A percentile compares a stretch with the other conserved stretches of the same genome.
Evolutionary conservation across 2,797 vertebrate genomes (phyloP).

Genomic region (Catostomus latipinnis): DNA sequence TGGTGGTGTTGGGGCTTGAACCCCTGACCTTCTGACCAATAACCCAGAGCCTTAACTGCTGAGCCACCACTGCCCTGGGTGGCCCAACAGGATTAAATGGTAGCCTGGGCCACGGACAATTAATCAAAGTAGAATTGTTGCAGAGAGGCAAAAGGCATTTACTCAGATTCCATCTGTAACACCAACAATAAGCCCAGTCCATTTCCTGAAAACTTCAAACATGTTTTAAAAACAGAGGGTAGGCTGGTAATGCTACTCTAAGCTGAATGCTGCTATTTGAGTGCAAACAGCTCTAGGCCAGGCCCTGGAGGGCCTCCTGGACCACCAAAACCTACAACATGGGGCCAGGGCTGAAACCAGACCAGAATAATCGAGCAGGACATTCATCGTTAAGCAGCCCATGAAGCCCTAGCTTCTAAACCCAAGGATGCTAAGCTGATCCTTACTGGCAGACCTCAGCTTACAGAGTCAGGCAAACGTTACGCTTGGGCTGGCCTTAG

Average conservation of each 20-base stretch:
- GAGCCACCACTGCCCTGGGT: not conserved
- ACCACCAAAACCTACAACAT: constrained; percentile 29
- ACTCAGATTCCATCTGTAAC: constrained; percentile 38
- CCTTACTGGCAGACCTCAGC: not conserved
- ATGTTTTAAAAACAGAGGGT: constrained; percentile 47
- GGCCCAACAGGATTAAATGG: constrained; percentile 48
- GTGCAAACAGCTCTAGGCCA: constrained; percentile 51
- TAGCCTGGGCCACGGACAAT: constrained; percentile 51
- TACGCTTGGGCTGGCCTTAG: constrained; percentile 28
- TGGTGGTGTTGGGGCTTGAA: too few species aligned
- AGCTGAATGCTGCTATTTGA: constrained; percentile 26
- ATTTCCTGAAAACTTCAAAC: constrained; percentile 46
- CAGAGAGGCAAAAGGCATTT: constrained; percentile 27
- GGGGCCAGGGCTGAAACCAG: constrained; percentile 25
- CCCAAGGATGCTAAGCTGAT: constrained; percentile 25
- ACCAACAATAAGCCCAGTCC: constrained; percentile 47
- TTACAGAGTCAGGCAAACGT: constrained; percentile 29
- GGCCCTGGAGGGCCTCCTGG: constrained; percentile 16
- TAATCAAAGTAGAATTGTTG: constrained; percentile 49
- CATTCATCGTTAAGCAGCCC: constrained; percentile 40
- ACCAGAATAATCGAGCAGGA: constrained; percentile 39
- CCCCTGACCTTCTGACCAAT: too few species aligned
- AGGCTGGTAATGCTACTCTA: constrained; percentile 29
- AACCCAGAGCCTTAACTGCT: too few species aligned
- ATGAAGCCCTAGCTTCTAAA: constrained; percentile 29